phyloP scores from a whole-genome alignment of 2,797 vertebrate species.

The Chiroxiphia lanceolata region DNA sequence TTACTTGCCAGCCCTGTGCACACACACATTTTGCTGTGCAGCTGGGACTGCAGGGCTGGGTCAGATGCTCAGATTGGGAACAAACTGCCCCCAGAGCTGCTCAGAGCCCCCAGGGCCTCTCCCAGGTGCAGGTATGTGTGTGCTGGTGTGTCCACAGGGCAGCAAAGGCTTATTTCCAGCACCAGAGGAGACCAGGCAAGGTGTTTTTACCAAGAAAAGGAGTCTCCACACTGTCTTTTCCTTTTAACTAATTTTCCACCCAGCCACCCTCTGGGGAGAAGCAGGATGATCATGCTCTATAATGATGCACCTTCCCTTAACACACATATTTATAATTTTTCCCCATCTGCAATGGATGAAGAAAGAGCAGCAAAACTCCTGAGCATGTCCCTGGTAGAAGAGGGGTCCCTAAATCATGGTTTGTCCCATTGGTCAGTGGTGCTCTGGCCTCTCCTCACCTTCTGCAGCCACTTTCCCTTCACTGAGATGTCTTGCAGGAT shows the following conservation, averaged over 20 bases:
- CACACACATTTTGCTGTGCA: not conserved
- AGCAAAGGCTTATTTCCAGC: not conserved
- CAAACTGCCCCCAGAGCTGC: not conserved
- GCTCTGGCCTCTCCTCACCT: not conserved
- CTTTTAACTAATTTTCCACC: not conserved
- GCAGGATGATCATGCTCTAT: not conserved
- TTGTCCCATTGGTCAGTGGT: not conserved
- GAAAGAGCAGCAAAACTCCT: not conserved
- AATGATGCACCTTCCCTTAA: not conserved
- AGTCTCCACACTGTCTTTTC: too few species aligned
- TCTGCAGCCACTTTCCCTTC: not conserved
- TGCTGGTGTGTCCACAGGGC: not conserved
- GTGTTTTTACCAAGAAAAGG: not conserved
- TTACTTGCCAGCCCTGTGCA: not conserved
- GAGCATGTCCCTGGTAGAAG: too few species aligned
- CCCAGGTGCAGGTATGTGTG: not conserved
- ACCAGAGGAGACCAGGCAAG: not conserved
- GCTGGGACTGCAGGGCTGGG: not conserved
- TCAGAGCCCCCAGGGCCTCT: not conserved
- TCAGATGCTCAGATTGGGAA: not conserved
- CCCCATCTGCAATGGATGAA: not conserved
- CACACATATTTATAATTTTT: accelerated
- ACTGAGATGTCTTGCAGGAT: not conserved
- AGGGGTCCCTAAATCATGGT: accelerated
- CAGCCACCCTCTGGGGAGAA: not conserved